Evolutionary conservation across 2,113 vertebrate genomes (phyloP), one percentile per base, ranked within the genome.

Genomic region (Athene noctua): DNA sequence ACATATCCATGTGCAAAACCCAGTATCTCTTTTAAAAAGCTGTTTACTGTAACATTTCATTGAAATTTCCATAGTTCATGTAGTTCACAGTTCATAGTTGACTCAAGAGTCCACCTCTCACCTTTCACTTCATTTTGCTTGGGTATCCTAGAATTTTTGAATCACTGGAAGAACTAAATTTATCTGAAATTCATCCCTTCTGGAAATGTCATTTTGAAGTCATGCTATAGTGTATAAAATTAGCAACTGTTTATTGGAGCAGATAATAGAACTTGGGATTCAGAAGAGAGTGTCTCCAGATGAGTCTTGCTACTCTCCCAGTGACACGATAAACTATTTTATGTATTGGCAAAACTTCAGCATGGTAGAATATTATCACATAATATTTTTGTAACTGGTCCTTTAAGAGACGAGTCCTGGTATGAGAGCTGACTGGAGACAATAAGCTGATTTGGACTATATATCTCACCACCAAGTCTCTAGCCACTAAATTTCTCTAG

Each of bases 381-480:
- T 77, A 67, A 58, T 67, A 34, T 21, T 85, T 92, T 63, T 38
- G 29, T 49, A 63, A 59, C 32, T 46, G 9, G 6, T 80, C 18
- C 6, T 90, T 54, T 49, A 73, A 77, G n/a, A 55, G 9, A 29
- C 42, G 25, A 59, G 9, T 62, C 22, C 68, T 74, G 22, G 15
- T 78, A 66, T 38, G 52, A 72, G 12, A 77, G 10, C 26, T 81
- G 54, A 58, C 26, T 51, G 22, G 87, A 77, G 25, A 2, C 77
- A 67, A 6, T 29, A 25, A 83, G 9, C 2, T 66, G 25, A 49
- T 74, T 84, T 74, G 54, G 36, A 26, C 65, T 51, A 29, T 7
- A 2, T 20, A 55, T 9, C 11, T 58, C 0, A 0, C 38, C 70
- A 54, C 21, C 1, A 81, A 40, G 5, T 46, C 32, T 77, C 42